Conservation (phyloP, 2,888 invertebrate genomes). For the Craniophora ligustri region DNA sequence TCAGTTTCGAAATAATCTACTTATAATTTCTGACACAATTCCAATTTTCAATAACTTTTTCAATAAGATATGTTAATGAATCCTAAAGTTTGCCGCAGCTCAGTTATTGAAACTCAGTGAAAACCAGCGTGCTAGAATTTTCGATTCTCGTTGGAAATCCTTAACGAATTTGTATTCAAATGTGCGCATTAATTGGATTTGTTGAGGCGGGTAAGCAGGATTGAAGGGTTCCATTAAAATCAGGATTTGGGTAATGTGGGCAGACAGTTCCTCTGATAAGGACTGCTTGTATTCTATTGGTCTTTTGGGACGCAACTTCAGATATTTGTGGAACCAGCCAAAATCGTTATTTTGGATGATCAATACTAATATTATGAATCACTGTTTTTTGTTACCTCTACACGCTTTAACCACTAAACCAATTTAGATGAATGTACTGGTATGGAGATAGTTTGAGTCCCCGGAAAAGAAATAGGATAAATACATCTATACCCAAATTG, state of each 20-base stretch:
- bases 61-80: slow-evolving; percentile 14
- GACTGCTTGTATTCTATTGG: neutral
- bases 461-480: too few relatives aligned
- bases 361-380: too few relatives aligned
- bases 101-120: slow-evolving; percentile 25
- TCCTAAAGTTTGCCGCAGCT: slow-evolving; percentile 8
- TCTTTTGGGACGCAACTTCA: neutral
- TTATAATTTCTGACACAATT: neutral
- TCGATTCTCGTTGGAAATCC: slow-evolving; percentile 10
- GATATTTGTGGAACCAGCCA: too few relatives aligned
- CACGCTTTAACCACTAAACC: too few relatives aligned
- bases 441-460: too few relatives aligned
- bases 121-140: slow-evolving; percentile 17
- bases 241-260: slow-evolving; percentile 8
- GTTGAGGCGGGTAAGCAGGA: neutral
- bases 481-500: too few relatives aligned
- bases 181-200: slow-evolving; percentile 22
- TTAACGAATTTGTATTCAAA: slow-evolving; percentile 27
- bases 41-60: slow-evolving; percentile 22
- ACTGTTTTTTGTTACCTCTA: too few relatives aligned
- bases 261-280: slow-evolving; percentile 8
- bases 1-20: neutral
- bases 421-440: too few relatives aligned
- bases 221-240: slow-evolving; percentile 14
- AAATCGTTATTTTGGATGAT: too few relatives aligned